A percentile compares a stretch with the other conserved stretches of the same genome.
phyloP scores from a whole-genome alignment of 1,140 invertebrate species.

The Diachasma alloeum region DNA sequence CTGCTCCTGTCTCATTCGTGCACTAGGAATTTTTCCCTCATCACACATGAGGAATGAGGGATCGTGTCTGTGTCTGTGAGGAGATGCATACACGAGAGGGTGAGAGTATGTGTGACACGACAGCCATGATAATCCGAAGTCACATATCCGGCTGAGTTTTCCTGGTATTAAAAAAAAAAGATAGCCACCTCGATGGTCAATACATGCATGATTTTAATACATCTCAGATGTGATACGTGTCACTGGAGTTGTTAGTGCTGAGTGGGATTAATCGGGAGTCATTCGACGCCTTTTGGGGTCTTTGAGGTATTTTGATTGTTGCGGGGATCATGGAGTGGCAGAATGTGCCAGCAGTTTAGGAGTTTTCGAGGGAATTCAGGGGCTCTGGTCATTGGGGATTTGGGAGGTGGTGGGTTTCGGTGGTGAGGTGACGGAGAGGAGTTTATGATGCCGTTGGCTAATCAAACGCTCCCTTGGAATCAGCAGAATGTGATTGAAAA shows the following conservation, averaged over 20 bases:
- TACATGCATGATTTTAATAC: neutral
- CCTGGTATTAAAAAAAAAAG: neutral
- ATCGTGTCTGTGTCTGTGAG: neutral
- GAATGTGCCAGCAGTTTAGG: neutral
- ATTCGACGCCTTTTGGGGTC: no score
- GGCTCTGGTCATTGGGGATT: neutral
- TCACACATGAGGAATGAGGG: neutral
- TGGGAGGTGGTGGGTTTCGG: neutral
- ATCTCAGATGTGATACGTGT: neutral
- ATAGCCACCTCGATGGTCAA: neutral
- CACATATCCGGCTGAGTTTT: neutral
- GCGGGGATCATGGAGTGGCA: neutral
- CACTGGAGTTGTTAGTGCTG: neutral
- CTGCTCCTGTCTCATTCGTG: neutral
- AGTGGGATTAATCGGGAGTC: no score
- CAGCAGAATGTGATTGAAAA: slow-evolving; percentile 53
- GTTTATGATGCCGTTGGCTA: slow-evolving; percentile 61
- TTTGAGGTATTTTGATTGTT: no score
- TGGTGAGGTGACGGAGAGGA: neutral
- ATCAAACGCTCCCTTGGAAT: slow-evolving; percentile 58
- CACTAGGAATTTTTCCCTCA: neutral
- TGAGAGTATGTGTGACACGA: neutral
- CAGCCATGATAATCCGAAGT: neutral
- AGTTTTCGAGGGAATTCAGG: neutral
- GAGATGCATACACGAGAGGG: neutral